Evolutionary conservation across 2,797 vertebrate genomes (phyloP), one percentile per base, ranked within the genome.

Genomic region (Arnoldichthys spilopterus): DNA sequence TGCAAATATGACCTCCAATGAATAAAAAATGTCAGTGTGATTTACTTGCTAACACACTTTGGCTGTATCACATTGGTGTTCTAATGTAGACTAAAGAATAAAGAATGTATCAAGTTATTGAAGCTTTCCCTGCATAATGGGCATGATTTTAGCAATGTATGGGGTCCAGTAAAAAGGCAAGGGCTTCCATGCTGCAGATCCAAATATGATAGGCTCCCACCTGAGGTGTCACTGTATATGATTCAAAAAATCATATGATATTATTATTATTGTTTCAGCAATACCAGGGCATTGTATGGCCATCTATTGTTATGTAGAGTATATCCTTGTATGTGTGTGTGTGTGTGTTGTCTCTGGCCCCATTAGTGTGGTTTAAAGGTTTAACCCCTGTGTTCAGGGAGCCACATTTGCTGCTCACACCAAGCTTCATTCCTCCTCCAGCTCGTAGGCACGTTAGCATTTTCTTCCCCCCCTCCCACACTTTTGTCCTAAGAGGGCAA

Each of bases 401-500:
- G 90, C 91, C 89, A 87, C 84, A 86, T 90, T 88, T 87, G 87
- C 88, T 83, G 87, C 86, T 89, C 90, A 85, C 89, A 90, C 89
- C 85, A 89, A 87, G 85, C 88, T 89, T 89, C 87, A 90, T 92
- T 92, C 90, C 91, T 87, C 85, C 91, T 86, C 87, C 86, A 86
- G 90, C 87, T 91, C 87, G 88, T 91, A 92, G 87, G 90, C 87
- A 92, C 87, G 90, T 92, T 92, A 93, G 90, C 91, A 90, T 93
- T 93, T 92, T 89, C 89, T 89, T 90, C 89, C 82, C 89, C n/a
- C 83, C 89, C 91, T 87, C 91, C 91, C 92, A 91, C 92, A 95
- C 94, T 95, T 96, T 95, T 96, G 93, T 95, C 95, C 94, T 95
- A 92, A 96, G 95, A 96, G 94, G 94, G 94, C 94, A 96, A 96